Percentiles rank a stretch among this genome's conserved stretches.
Conservation (phyloP, 2,113 vertebrate species). For the Scartelaos histophorus region DNA sequence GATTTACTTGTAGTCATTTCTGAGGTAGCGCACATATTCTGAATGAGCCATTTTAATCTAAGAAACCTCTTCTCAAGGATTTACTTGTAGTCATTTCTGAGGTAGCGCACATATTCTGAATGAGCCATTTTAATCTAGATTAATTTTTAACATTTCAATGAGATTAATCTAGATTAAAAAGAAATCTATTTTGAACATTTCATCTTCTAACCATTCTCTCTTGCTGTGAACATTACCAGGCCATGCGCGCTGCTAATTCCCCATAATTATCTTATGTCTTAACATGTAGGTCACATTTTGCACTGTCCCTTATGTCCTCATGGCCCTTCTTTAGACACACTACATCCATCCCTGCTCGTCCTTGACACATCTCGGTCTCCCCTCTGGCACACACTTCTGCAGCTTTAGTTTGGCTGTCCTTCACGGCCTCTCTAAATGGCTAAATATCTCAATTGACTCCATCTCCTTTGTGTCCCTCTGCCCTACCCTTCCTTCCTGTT, state of each 20-base stretch:
- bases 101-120: no score
- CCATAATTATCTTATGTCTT: not conserved
- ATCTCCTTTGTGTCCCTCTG: slow-evolving; percentile 29
- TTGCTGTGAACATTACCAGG: no score
- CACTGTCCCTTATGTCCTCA: not conserved
- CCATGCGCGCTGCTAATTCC: not conserved
- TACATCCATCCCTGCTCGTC: not conserved
- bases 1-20: no score
- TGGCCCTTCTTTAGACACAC: not conserved
- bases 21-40: no score
- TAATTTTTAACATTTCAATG: no score
- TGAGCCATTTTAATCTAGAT: no score
- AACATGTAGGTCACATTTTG: slow-evolving; percentile 1
- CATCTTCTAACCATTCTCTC: not conserved
- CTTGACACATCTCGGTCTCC: slow-evolving; percentile 5
- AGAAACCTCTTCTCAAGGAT: no score
- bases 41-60: no score
- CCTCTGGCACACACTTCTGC: not conserved
- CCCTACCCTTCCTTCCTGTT: slow-evolving; percentile 21
- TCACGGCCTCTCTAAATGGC: slow-evolving; percentile 23
- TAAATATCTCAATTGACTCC: slow-evolving; percentile 36
- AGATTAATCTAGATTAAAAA: no score
- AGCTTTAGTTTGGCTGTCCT: slow-evolving; percentile 45
- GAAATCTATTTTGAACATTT: not conserved
- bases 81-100: no score